Evolutionary conservation across 1,140 invertebrate genomes (phyloP).

Genomic region (Pygmarrhopalites habei): DNA sequence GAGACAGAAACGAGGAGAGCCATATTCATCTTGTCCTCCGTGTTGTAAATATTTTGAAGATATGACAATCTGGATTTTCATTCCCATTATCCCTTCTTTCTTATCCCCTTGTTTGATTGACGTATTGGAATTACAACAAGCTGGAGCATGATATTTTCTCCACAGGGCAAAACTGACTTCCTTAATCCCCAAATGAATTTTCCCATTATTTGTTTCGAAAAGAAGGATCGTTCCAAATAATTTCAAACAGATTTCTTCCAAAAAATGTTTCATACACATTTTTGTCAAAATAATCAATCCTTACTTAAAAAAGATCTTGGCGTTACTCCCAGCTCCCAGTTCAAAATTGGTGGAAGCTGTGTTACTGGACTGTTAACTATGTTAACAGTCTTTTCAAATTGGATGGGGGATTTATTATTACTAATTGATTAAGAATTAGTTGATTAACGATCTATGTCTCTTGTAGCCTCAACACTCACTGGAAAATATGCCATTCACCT

Average conservation of each 20-base stretch:
- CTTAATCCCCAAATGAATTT: neutral
- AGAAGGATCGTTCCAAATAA: neutral
- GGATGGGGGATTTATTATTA: too few species aligned
- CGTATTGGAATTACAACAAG: neutral
- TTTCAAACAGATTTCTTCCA: neutral
- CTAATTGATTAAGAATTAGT: too few species aligned
- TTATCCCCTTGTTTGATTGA: neutral
- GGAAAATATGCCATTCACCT: slow-evolving; percentile 75
- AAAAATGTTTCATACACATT: neutral
- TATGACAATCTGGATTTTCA: slow-evolving; percentile 29
- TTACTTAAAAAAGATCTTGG: slow-evolving; percentile 20
- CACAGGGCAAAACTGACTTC: neutral
- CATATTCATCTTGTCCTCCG: slow-evolving; percentile 22
- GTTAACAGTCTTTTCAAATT: too few species aligned
- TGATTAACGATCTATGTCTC: too few species aligned
- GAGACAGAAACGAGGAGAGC: slow-evolving; percentile 26
- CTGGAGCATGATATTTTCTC: neutral
- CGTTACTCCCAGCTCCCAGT: slow-evolving; percentile 19
- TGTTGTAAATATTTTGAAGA: slow-evolving; percentile 22
- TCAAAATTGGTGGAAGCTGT: slow-evolving; percentile 34
- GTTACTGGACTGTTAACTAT: too few species aligned
- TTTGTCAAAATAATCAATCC: neutral
- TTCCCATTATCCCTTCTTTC: neutral
- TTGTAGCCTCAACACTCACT: slow-evolving; percentile 70
- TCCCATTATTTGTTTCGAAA: neutral